These are phyloP conservation scores for Ceratina australensis DNA, from an alignment of 1,140 invertebrate species.

Conservation along the genomic window DNA sequence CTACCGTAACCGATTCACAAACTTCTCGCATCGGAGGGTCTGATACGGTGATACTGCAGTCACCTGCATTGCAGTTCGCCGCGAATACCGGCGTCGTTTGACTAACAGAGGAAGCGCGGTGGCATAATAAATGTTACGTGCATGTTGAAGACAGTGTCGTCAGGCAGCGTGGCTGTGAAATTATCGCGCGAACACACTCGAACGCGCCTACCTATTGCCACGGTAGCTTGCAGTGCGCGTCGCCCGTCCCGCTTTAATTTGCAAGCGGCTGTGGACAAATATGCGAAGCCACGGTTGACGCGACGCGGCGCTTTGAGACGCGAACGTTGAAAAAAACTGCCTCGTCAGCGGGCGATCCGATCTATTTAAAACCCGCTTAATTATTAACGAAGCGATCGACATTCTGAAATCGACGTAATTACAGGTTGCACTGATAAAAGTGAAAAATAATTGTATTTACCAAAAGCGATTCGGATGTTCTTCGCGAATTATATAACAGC, in stretches of 20 bases:
- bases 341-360: too few species aligned
- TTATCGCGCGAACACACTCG: conserved; percentile 34
- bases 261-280: neutral
- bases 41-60: conserved; percentile 27
- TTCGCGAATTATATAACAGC: too few species aligned
- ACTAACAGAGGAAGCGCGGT: conserved; percentile 42
- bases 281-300: neutral
- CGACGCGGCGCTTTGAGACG: neutral
- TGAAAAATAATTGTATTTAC: too few species aligned
- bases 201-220: neutral
- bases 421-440: too few species aligned
- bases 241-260: neutral
- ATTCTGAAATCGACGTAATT: too few species aligned
- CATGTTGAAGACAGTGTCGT: conserved; percentile 20
- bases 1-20: neutral
- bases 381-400: too few species aligned
- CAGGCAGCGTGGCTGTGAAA: conserved; percentile 29
- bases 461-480: too few species aligned
- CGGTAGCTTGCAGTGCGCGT: neutral
- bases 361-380: too few species aligned
- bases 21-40: neutral
- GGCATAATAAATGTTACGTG: conserved; percentile 56
- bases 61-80: conserved; percentile 48
- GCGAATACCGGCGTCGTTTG: conserved; percentile 33
- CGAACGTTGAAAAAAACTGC: neutral